Conservation (phyloP, 2,888 invertebrate species). For the Fabriciana adippe region DNA sequence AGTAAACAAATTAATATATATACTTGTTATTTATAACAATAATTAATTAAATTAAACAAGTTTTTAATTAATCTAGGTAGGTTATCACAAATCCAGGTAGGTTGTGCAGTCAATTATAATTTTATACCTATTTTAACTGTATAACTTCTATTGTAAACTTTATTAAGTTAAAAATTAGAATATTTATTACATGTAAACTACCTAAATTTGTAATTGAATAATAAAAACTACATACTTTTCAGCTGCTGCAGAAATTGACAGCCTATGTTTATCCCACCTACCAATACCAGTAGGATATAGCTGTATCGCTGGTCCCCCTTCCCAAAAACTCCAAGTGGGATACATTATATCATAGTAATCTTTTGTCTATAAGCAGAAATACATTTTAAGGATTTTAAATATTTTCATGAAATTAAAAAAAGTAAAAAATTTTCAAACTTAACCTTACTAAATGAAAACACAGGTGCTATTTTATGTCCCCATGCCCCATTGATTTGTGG, state of each 20-base stretch:
- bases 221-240: conserved; percentile 62
- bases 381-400: not conserved
- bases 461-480: conserved; percentile 85
- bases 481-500: conserved; percentile 89
- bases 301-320: conserved; percentile 97
- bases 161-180: no score
- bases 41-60: no score
- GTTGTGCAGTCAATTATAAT: no score
- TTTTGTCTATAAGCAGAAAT: conserved; percentile 72
- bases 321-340: conserved; percentile 99
- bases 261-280: conserved; percentile 93
- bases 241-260: conserved; percentile 85
- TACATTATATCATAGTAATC: conserved; percentile 96
- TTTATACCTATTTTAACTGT: no score
- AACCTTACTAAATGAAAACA: conserved; percentile 98
- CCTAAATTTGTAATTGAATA: no score
- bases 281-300: conserved; percentile 97
- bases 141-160: no score
- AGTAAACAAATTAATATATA: not conserved
- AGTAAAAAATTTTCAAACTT: conserved; percentile 23
- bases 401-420: not conserved
- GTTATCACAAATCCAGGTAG: no score
- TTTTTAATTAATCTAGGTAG: no score
- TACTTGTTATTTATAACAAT: not conserved
- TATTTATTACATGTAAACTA: no score